Evolutionary conservation across 2,888 invertebrate species (phyloP), one percentile per base, ranked within the genome.

Genomic region (Gerris lacustris): DNA sequence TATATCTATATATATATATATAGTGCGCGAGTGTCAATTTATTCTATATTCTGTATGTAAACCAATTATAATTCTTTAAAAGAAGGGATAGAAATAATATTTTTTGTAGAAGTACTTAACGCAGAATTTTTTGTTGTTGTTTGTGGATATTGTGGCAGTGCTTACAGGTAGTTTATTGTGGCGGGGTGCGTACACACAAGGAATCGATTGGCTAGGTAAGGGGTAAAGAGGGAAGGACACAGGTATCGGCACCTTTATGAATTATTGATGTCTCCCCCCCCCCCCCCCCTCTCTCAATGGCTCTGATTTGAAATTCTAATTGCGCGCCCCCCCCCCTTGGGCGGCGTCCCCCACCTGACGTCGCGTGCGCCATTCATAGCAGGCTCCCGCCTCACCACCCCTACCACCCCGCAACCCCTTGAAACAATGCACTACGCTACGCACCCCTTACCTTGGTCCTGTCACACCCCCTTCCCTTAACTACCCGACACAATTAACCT

Each of bases 221-320:
- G 11, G 69, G 11, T 31, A 55, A 44, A 44, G 63, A 63, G n/a
- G 62, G 69, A 69, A 44, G 63, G 43, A 15, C 45, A n/a, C 62
- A 62, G 64, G 45, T 66, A 44, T 69, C 71, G 69, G 64, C 69
- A 71, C 44, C 63, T 17, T 44, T 72, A 72, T 72, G 72, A 72
- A 72, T 72, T 72, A 72, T 72, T 72, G 72, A 72, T 68, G 62
- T 11, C 62, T 15, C 15, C 45, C 45, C 69, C 69, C 45, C 71
- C 62, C 5, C 15, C 45, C 45, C 69, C 69, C 45, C 71, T 67
- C 69, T 69, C 71, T 72, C 71, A 72, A 73, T 73, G 73, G 74
- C 71, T 67, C 74, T 74, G 74, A 75, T 75, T 75, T 75, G 74
- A 75, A 75, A 75, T 75, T 75, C 75, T 75, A 75, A 75, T 75